Evolutionary conservation across 2,797 vertebrate species (phyloP).

Genomic region (Prunella strophiata): DNA sequence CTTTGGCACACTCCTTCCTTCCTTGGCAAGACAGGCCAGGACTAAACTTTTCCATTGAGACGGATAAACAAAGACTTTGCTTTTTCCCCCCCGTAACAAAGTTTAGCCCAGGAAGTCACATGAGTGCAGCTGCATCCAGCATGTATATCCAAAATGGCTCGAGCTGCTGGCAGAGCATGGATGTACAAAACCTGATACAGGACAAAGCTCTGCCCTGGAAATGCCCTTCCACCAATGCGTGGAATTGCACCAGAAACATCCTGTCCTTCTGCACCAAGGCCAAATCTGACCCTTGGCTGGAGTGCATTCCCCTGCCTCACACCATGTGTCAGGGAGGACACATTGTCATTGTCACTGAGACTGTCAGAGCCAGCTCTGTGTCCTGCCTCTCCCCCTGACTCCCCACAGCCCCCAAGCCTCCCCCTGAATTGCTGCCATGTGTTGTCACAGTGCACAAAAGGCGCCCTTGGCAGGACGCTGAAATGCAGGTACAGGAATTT

Average conservation of each 20-base stretch:
- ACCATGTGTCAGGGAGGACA: neutral
- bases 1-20: conserved; percentile 51
- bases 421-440: neutral
- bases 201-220: conserved; percentile 3
- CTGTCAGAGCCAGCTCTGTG: rapidly evolving
- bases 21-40: conserved; percentile 29
- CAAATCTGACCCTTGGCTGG: neutral
- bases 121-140: conserved; percentile 9
- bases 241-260: neutral
- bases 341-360: neutral
- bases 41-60: conserved; percentile 64
- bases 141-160: neutral
- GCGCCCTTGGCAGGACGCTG: neutral
- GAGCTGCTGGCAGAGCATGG: neutral
- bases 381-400: neutral
- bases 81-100: neutral
- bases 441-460: neutral
- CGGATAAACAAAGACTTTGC: conserved; percentile 54
- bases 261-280: rapidly evolving
- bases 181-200: neutral
- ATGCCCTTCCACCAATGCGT: neutral
- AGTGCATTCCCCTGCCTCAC: neutral
- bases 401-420: neutral
- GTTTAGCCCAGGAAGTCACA: conserved; percentile 50
- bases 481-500: neutral